Evolutionary conservation across 2,113 vertebrate species (phyloP).

Genomic region (Platanista minor): DNA sequence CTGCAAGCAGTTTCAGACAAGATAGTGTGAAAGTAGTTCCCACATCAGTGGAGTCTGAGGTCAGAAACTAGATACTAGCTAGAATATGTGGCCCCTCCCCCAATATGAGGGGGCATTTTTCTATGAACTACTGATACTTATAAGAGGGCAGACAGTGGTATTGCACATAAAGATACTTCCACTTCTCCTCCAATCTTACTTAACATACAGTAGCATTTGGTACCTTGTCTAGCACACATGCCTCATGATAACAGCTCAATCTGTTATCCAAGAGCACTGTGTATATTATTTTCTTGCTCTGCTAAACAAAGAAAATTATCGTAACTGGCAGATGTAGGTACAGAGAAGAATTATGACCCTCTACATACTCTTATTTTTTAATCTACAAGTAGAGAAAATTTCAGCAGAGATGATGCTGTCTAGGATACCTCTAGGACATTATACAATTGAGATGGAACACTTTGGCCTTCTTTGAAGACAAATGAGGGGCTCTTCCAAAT

Average conservation of each 20-base stretch:
- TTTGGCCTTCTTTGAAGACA: constrained; percentile 24
- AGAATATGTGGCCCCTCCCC: neutral
- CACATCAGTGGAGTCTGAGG: neutral
- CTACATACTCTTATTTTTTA: constrained; percentile 58
- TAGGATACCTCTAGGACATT: constrained; percentile 29
- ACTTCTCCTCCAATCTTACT: neutral
- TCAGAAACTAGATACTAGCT: neutral
- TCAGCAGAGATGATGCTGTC: constrained; percentile 45
- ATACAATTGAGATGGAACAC: constrained; percentile 34
- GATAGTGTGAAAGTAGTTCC: neutral
- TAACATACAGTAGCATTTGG: neutral
- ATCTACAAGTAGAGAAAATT: constrained; percentile 62
- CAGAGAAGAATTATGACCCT: constrained; percentile 63
- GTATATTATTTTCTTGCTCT: constrained; percentile 62
- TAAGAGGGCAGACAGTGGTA: neutral
- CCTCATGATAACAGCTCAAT: neutral
- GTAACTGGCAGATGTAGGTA: constrained; percentile 55
- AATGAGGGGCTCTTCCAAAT: constrained; percentile 49
- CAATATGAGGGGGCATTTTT: neutral
- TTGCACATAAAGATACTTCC: neutral
- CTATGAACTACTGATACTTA: neutral
- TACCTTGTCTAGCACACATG: neutral
- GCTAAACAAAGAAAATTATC: constrained; percentile 75
- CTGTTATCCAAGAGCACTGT: constrained; percentile 49
- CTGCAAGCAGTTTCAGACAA: neutral